phyloP scores from a whole-genome alignment of 2,888 invertebrate species.

The Sycophila texana region DNA sequence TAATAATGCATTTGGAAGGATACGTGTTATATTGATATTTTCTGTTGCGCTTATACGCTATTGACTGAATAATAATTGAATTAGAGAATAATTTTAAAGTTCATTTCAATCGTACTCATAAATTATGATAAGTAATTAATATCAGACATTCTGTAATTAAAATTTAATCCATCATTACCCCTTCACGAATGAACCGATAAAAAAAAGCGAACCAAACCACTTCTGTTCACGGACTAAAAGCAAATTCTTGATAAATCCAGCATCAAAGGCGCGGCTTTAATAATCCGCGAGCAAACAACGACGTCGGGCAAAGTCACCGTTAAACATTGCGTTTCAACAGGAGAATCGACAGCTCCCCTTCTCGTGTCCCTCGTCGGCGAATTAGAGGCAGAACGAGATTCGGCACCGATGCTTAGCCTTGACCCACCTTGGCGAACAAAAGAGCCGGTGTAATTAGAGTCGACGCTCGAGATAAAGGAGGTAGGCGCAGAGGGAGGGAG shows the following conservation, averaged over 20 bases:
- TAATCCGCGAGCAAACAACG: conserved; percentile 20
- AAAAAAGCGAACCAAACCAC: no score
- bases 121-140: no score
- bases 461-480: neutral
- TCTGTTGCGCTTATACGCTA: no score
- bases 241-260: neutral
- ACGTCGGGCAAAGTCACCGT: neutral
- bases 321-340: conserved; percentile 11
- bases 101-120: no score
- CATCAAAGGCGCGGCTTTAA: neutral
- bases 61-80: no score
- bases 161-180: neutral
- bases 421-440: conserved; percentile 45
- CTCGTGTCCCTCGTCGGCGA: no score
- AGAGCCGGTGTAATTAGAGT: conserved; percentile 56
- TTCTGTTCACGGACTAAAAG: neutral
- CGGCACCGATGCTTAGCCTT: conserved; percentile 19
- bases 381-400: no score
- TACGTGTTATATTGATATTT: no score
- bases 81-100: no score
- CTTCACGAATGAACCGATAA: neutral
- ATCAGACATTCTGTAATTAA: no score
- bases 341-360: neutral
- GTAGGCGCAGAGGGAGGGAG: conserved; percentile 34
- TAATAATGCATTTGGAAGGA: no score